Conservation (phyloP, 2,888 invertebrate species). For the Temnothorax unifasciatus region DNA sequence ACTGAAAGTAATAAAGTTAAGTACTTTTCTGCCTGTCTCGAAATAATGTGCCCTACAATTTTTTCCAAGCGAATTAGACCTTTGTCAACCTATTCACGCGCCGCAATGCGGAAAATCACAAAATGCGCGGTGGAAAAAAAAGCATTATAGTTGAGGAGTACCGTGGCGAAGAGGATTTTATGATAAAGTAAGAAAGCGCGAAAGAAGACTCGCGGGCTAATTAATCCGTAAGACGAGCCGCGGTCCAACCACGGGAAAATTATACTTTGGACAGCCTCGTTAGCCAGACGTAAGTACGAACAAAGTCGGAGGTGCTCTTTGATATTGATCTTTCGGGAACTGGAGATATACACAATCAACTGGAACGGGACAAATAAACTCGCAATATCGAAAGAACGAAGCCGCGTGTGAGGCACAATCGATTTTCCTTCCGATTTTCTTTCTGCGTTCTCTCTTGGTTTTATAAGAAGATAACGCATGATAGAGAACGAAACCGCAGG, state of each 20-base stretch:
- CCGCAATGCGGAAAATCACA: slow-evolving; percentile 35
- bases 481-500: neutral
- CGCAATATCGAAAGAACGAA: slow-evolving; percentile 8
- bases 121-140: slow-evolving; percentile 31
- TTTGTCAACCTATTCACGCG: slow-evolving; percentile 31
- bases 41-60: slow-evolving; percentile 20
- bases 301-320: neutral
- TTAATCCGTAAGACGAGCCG: slow-evolving; percentile 34
- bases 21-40: slow-evolving; percentile 5
- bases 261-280: slow-evolving; percentile 20
- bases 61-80: slow-evolving; percentile 1
- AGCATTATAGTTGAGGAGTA: slow-evolving; percentile 16
- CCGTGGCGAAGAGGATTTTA: slow-evolving; percentile 10
- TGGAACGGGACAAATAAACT: slow-evolving; percentile 13
- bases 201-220: slow-evolving; percentile 21
- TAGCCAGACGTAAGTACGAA: slow-evolving; percentile 18
- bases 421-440: slow-evolving; percentile 14
- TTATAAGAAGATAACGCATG: neutral
- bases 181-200: slow-evolving; percentile 33
- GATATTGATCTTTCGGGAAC: slow-evolving; percentile 17
- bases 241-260: slow-evolving; percentile 13
- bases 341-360: neutral
- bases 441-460: neutral
- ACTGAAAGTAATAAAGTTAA: slow-evolving; percentile 22
- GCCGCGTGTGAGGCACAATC: neutral